These are phyloP conservation scores for Thamnaconus septentrionalis DNA, from an alignment of 2,113 vertebrate genomes.

Conservation along the genomic window DNA sequence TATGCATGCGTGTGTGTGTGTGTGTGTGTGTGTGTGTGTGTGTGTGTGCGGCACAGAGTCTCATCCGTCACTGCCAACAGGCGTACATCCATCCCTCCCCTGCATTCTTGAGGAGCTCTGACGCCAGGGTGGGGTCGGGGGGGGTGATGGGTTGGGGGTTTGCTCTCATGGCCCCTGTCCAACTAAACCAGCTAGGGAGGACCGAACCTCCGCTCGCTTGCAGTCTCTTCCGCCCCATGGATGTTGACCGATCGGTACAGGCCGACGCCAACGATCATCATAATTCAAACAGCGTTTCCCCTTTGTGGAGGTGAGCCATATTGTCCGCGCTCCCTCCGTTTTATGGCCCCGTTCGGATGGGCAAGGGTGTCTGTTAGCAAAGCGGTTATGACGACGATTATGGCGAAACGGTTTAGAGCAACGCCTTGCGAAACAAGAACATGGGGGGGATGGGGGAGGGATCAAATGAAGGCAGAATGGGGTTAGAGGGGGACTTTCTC, in stretches of 20 bases:
- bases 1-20: not conserved
- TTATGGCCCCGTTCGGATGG: constrained; percentile 22
- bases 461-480: not conserved
- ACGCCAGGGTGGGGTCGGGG: constrained; percentile 44
- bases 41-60: constrained; percentile 6
- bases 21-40: constrained; percentile 2
- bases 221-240: not conserved
- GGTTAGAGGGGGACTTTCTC: not conserved
- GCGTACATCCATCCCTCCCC: constrained; percentile 70
- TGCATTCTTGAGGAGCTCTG: constrained; percentile 75
- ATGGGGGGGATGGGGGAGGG: not conserved
- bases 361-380: too few species aligned
- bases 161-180: constrained; percentile 40
- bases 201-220: not conserved
- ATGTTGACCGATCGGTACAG: constrained; percentile 26
- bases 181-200: not conserved
- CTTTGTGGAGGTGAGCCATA: constrained; percentile 41
- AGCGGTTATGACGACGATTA: too few species aligned
- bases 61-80: constrained; percentile 72
- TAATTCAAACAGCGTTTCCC: constrained; percentile 25
- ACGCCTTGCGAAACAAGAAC: too few species aligned
- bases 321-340: constrained; percentile 23
- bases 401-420: too few species aligned
- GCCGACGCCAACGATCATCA: constrained; percentile 27
- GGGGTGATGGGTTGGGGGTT: not conserved